phyloP scores from a whole-genome alignment of 2,888 invertebrate species.

The Dryobota labecula region DNA sequence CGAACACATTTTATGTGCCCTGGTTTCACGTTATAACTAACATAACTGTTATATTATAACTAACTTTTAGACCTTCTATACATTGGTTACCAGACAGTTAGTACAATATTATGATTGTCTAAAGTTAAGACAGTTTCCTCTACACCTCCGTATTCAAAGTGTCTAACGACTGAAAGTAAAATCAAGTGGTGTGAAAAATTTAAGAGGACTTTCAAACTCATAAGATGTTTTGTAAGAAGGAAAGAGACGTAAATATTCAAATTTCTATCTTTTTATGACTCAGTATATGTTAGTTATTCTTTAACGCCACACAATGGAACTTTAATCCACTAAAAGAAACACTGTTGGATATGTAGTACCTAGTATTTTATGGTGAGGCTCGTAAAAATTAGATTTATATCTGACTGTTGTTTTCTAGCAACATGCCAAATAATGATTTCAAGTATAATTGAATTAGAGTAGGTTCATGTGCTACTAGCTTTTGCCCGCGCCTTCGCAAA shows the following conservation, averaged over 20 bases:
- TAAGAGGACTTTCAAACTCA: neutral
- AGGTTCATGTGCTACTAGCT: no score
- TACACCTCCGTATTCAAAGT: no score
- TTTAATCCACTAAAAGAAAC: constrained; percentile 39
- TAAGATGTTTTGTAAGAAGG: neutral
- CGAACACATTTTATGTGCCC: constrained; percentile 10
- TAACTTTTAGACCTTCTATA: neutral
- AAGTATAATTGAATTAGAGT: constrained; percentile 25
- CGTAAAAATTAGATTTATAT: constrained; percentile 48
- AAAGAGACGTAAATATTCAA: neutral
- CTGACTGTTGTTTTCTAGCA: constrained; percentile 14
- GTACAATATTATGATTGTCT: neutral
- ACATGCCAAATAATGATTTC: constrained; percentile 2
- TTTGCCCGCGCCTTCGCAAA: no score
- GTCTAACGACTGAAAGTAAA: neutral
- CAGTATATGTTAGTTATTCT: constrained; percentile 5
- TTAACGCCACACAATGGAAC: constrained; percentile 13
- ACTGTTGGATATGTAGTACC: neutral
- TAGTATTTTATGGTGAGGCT: constrained; percentile 27
- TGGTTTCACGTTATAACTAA: constrained; percentile 9
- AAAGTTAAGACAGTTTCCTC: neutral
- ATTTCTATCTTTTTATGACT: neutral
- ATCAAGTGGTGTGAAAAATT: neutral
- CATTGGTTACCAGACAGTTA: neutral
- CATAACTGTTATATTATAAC: no score